These are phyloP conservation scores for Heterodera filipjevi DNA, from an alignment of 2,888 invertebrate species.

Conservation along the genomic window DNA sequence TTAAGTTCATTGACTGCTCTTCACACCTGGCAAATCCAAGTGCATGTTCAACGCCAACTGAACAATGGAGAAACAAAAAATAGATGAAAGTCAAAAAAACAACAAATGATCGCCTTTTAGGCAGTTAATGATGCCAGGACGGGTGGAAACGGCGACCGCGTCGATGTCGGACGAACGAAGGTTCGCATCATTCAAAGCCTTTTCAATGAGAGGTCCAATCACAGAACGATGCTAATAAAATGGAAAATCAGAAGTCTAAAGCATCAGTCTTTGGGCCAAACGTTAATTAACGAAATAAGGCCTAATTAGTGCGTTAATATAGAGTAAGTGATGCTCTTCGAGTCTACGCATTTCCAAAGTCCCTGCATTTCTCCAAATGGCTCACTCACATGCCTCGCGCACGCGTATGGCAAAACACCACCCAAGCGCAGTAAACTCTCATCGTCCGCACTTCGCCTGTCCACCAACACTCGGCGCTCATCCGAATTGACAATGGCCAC, in stretches of 20 bases:
- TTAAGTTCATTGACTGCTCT: neutral
- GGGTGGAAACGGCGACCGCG: constrained; percentile 57
- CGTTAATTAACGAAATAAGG: constrained; percentile 9
- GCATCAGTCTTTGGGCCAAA: neutral
- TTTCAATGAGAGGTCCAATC: constrained; percentile 50
- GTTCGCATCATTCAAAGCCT: constrained; percentile 44
- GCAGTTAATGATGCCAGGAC: constrained; percentile 61
- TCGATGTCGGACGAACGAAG: constrained; percentile 46
- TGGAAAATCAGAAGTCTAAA: neutral
- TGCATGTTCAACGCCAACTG: constrained; percentile 54
- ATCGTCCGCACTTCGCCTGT: constrained; percentile 21
- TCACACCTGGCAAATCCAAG: constrained; percentile 54
- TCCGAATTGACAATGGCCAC: constrained; percentile 51
- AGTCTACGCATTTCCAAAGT: too few relatives aligned
- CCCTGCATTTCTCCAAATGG: too few relatives aligned
- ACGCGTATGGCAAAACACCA: constrained; percentile 52
- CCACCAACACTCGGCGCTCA: constrained; percentile 27
- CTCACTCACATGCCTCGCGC: constrained; percentile 49
- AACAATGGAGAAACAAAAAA: neutral
- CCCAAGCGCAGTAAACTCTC: constrained; percentile 43
- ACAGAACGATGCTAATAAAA: constrained; percentile 49
- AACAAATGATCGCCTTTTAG: constrained; percentile 42
- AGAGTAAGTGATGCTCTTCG: too few relatives aligned
- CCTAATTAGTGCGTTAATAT: neutral
- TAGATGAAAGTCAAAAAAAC: neutral